Percentiles rank a stretch among this genome's conserved stretches.
Evolutionary conservation across 2,113 vertebrate genomes (phyloP).

Genomic region (Malurus melanocephalus): DNA sequence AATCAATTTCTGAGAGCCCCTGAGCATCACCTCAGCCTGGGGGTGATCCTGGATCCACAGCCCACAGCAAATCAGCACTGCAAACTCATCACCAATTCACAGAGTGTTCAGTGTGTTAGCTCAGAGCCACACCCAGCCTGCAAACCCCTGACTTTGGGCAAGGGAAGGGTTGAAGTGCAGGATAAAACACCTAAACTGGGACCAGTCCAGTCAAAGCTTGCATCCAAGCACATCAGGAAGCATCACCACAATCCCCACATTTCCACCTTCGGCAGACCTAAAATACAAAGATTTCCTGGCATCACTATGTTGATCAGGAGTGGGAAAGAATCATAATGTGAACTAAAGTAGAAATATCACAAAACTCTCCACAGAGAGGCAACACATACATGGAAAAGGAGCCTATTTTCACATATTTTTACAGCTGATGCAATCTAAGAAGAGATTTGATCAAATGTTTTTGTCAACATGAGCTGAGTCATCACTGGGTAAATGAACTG

Average conservation of each 20-base stretch:
- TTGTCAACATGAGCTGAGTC: background rate
- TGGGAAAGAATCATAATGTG: background rate
- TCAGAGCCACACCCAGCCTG: background rate
- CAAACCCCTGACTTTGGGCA: background rate
- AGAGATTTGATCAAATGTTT: background rate
- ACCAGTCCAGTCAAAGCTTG: background rate
- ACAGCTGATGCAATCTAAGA: background rate
- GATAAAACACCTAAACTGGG: background rate
- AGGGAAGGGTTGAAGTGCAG: background rate
- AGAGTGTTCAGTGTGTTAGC: background rate
- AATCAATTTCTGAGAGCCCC: background rate
- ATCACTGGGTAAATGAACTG: background rate
- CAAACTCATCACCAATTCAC: background rate
- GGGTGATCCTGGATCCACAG: background rate
- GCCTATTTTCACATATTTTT: background rate
- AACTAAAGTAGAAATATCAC: background rate
- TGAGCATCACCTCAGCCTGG: background rate
- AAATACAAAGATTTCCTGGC: background rate
- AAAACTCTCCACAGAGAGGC: background rate
- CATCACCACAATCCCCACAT: background rate
- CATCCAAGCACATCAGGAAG: background rate
- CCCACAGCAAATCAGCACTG: fast-evolving
- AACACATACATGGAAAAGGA: background rate
- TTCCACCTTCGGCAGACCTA: background rate
- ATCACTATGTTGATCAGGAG: background rate